Conservation (phyloP, 2,113 vertebrate species). For the Propithecus coquereli region DNA sequence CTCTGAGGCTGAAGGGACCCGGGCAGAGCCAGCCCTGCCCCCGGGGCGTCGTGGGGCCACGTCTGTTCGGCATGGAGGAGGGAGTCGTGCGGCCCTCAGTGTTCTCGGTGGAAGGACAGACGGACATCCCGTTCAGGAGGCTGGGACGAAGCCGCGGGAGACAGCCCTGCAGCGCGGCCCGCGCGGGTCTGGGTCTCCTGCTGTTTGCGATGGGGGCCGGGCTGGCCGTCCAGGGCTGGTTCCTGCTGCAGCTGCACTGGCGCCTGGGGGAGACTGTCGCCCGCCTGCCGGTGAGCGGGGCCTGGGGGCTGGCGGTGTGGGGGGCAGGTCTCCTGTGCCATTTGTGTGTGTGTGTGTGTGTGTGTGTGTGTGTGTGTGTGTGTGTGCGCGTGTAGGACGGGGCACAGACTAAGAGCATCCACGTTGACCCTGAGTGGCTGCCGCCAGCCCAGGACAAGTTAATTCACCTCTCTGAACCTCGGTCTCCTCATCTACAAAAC, state of each 20-base stretch:
- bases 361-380: not conserved
- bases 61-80: slow-evolving; percentile 62
- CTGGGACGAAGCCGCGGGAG: not conserved
- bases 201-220: slow-evolving; percentile 77
- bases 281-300: slow-evolving; percentile 49
- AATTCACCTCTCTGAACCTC: not conserved
- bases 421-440: not conserved
- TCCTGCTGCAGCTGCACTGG: slow-evolving; percentile 76
- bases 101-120: slow-evolving; percentile 82
- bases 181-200: slow-evolving; percentile 77
- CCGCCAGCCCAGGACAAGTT: not conserved
- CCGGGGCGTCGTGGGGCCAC: not conserved
- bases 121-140: slow-evolving; percentile 61
- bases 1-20: not conserved
- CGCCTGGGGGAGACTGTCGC: not conserved
- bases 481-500: not conserved
- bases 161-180: not conserved
- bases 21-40: not conserved
- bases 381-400: not conserved
- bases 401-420: not conserved
- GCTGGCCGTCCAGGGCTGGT: slow-evolving; percentile 82
- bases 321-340: not conserved
- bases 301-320: not conserved
- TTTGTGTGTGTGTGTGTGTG: not conserved
- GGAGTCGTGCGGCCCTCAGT: slow-evolving; percentile 68